Evolutionary conservation across 2,888 invertebrate genomes (phyloP).

Genomic region (Dinocampus coccinellae): DNA sequence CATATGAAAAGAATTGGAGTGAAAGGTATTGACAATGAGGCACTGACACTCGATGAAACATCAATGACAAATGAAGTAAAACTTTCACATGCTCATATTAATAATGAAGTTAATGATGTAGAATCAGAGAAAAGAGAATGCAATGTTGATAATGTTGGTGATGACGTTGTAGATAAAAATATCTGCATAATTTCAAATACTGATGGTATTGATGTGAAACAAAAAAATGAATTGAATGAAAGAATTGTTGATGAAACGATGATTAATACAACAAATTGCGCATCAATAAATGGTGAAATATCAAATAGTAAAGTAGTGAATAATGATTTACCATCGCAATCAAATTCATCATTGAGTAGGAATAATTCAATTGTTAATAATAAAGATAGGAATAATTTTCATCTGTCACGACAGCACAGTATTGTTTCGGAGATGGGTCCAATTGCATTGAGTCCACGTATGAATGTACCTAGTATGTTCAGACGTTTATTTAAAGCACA

Average conservation of each 20-base stretch:
- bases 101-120: slow-evolving; percentile 6
- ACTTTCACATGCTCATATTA: too few species aligned
- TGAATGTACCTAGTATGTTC: slow-evolving; percentile 47
- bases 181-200: slow-evolving; percentile 48
- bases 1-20: slow-evolving; percentile 77
- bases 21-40: slow-evolving; percentile 65
- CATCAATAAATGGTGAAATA: slow-evolving; percentile 25
- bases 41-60: slow-evolving; percentile 57
- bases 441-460: slow-evolving; percentile 46
- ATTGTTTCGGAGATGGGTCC: slow-evolving; percentile 53
- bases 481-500: slow-evolving; percentile 46
- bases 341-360: slow-evolving; percentile 43
- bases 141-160: too few species aligned
- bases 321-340: neutral
- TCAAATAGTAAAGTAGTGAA: neutral
- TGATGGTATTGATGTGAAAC: slow-evolving; percentile 38
- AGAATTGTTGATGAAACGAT: slow-evolving; percentile 22
- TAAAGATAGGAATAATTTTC: slow-evolving; percentile 33
- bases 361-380: slow-evolving; percentile 37
- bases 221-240: slow-evolving; percentile 16
- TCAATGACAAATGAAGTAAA: slow-evolving; percentile 31
- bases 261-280: slow-evolving; percentile 12
- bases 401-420: slow-evolving; percentile 49
- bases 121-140: slow-evolving; percentile 73
- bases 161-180: too few species aligned